Evolutionary conservation across 2,888 invertebrate species (phyloP), one percentile per base, ranked within the genome.

Genomic region (Tetropium fuscum): DNA sequence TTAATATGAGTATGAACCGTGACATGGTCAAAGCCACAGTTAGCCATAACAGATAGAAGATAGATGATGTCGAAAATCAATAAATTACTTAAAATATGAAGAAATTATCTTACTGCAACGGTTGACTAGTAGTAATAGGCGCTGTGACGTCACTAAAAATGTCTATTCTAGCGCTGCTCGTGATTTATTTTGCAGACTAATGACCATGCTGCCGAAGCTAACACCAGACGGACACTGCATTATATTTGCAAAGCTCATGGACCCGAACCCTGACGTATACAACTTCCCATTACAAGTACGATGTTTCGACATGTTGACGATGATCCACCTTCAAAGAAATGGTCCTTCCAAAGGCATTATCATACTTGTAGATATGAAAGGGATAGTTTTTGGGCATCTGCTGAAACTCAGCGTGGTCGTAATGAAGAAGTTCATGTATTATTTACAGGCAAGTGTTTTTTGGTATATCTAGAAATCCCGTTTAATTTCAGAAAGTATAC

Each of bases 371-470:
- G 90, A 92, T 76, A 83, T 90, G 78, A 84, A 85, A 25, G 85
- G 85, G 0, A 81, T 87, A 5, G 81, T 83, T 0, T 78, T 92
- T 13, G 86, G 87, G 0, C 92, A 92, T 70, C 78, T 90, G 1
- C 84, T 88, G 3, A 85, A 86, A 68, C 78, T 91, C 1, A 89
- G 87, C 55, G 77, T 90, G 0, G 82, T 87, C 65, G 84, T 86
- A 1, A 79, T 91, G 63, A 90, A 89, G 69, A 91, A 90, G 75
- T 88, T 87, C 66, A 81, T 91, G 5, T 86, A 84, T 66, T 92
- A 86, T 71, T 75, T 92, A 30, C 90, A 90, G 83, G 88, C 87
- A 69, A 61, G 56, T 16, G 34, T 8, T 25, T n/a, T n/a, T n/a
- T n/a, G n/a, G n/a, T n/a, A n/a, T n/a, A n/a, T n/a, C n/a, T n/a